These are phyloP conservation scores for Cygnus olor DNA, from an alignment of 2,797 vertebrate genomes.

Conservation along the genomic window DNA sequence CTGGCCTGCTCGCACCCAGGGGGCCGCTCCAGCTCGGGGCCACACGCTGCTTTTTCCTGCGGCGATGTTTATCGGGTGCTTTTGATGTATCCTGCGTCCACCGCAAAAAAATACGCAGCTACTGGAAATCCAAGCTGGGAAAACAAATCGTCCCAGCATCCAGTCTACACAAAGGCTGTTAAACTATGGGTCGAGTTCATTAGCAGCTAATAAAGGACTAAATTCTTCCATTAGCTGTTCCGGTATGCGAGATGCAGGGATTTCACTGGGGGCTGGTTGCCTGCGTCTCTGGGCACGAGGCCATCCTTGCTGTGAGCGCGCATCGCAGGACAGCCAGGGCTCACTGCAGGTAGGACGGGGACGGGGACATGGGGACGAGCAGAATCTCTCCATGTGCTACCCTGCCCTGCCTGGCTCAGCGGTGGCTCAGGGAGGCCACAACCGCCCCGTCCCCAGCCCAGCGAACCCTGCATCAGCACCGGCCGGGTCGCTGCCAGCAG, in stretches of 20 bases:
- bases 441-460: not conserved
- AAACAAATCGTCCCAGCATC: not conserved
- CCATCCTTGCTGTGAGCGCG: not conserved
- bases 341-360: not conserved
- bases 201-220: not conserved
- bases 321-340: not conserved
- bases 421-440: not conserved
- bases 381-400: not conserved
- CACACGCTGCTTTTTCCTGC: not conserved
- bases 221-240: not conserved
- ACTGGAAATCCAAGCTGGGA: not conserved
- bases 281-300: not conserved
- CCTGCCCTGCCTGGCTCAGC: not conserved
- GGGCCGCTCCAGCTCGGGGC: not conserved
- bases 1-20: not conserved
- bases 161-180: not conserved
- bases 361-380: not conserved
- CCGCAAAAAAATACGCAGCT: not conserved
- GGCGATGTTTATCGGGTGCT: not conserved
- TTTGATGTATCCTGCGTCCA: not conserved
- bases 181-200: not conserved
- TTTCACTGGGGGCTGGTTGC: not conserved
- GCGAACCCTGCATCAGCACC: not conserved
- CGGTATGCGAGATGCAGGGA: not conserved
- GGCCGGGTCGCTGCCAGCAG: fast-evolving